These are phyloP conservation scores for Phrynosoma platyrhinos DNA, from an alignment of 2,113 vertebrate species.

Conservation along the genomic window DNA sequence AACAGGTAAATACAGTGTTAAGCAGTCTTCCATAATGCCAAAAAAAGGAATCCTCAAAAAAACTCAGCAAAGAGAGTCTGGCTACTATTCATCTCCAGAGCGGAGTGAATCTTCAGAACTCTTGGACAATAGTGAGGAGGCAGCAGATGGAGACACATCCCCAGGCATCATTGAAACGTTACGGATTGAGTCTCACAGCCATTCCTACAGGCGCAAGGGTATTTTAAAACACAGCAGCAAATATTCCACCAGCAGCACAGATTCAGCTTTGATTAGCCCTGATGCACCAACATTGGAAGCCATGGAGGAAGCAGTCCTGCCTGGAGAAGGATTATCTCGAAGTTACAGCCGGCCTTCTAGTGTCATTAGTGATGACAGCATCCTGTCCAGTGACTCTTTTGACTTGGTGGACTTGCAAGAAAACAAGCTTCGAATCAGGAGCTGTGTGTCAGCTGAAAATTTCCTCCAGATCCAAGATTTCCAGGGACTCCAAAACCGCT, in stretches of 20 bases:
- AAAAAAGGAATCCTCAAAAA: conserved; percentile 99
- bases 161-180: conserved; percentile 70
- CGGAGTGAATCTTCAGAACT: conserved; percentile 93
- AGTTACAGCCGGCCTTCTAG: conserved; percentile 94
- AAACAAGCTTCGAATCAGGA: conserved; percentile 87
- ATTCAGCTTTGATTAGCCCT: conserved; percentile 69
- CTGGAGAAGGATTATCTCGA: conserved; percentile 84
- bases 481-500: conserved; percentile 83
- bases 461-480: conserved; percentile 91
- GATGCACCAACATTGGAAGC: conserved; percentile 75
- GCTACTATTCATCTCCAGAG: conserved; percentile 98
- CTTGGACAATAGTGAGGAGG: conserved; percentile 78
- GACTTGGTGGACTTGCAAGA: conserved; percentile 88
- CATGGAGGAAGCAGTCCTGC: conserved; percentile 76
- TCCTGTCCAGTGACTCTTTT: conserved; percentile 87
- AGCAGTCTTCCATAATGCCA: conserved; percentile 85
- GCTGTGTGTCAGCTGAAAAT: conserved; percentile 91
- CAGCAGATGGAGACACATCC: conserved; percentile 65
- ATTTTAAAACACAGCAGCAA: conserved; percentile 96
- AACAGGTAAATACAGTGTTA: conserved; percentile 77
- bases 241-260: conserved; percentile 82
- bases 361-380: conserved; percentile 89
- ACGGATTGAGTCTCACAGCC: conserved; percentile 75
- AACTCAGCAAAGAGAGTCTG: conserved; percentile 92
- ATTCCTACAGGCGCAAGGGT: conserved; percentile 87